Base-by-base conservation (phyloP, 1,140 invertebrate species). In the Heliconius eleuchia region DNA sequence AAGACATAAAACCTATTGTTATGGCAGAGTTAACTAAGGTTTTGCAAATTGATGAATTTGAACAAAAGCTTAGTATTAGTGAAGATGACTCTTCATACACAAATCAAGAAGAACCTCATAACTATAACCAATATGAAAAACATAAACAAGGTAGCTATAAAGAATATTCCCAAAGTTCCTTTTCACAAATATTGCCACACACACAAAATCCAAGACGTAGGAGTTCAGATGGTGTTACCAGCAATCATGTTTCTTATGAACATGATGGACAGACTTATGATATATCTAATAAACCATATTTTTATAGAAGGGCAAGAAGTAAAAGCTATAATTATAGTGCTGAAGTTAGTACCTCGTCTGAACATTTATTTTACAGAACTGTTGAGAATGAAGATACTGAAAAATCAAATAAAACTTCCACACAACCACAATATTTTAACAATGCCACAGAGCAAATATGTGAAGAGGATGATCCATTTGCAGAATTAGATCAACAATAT, bases 1-100 rank as follows among this genome's bases (percentile, higher is more conserved):
- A 93, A 86, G 92, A 94, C 80, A 92, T 94, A 71, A 94, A 93
- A 76, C 93, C 93, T n/a, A 84, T 94, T 78, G 91, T 94, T 6
- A 88, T 94, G 88, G 92, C 91, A 50, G 92, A 93, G 80, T 81
- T 94, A 2, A 91, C 82, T 79, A 94, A 91, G 84, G 89, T 92
- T 8, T 84, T 94, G 19, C 88, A 92, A 78, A 76, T 94, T 37
- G 86, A 88, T 85, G 90, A 94, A 70, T 84, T 84, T 86, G 88
- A 91, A 30, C 85, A 86, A 46, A 83, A 71, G 74, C 82, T 81
- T 74, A 73, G 84, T 71, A 34, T 81, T 30, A 75, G 57, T 50
- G 87, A 88, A 39, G 82, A 87, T 57, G 77, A 86, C 72, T 55
- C 39, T 39, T 57, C 55, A 77, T 73, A 42, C 4, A 16, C 74